These are phyloP conservation scores for Triplophysa yarkandensis DNA, from an alignment of 2,797 vertebrate genomes.

Conservation along the genomic window DNA sequence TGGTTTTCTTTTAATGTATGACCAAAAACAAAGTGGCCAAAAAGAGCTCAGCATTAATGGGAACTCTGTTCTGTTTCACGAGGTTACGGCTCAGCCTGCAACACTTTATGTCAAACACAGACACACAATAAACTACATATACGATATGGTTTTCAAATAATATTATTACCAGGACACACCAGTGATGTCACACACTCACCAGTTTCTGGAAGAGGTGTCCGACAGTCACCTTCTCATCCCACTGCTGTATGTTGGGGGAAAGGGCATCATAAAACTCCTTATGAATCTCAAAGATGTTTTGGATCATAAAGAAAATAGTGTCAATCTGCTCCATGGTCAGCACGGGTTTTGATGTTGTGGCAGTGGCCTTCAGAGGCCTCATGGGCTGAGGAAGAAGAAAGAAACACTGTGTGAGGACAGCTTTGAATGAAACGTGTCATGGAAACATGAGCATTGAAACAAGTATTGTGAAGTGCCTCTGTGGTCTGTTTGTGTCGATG, in stretches of 20 bases:
- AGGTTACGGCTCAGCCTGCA: neutral
- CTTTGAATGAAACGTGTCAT: neutral
- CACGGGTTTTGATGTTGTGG: constrained; percentile 94
- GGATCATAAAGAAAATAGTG: constrained; percentile 98
- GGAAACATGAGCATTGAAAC: neutral
- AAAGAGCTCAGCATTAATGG: too few species aligned
- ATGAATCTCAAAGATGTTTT: constrained; percentile 96
- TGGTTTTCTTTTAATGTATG: too few species aligned
- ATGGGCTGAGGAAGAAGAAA: constrained; percentile 81
- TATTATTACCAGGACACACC: neutral
- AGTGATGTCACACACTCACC: constrained; percentile 72
- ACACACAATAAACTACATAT: neutral
- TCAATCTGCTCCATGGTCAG: constrained; percentile 94
- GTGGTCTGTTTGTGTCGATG: neutral
- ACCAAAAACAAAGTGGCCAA: too few species aligned
- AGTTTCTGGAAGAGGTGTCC: constrained; percentile 97
- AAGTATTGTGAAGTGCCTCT: neutral
- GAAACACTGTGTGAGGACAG: neutral
- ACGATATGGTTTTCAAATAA: neutral
- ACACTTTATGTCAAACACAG: neutral
- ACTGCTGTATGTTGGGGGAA: constrained; percentile 91
- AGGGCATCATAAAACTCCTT: constrained; percentile 95
- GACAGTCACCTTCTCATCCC: constrained; percentile 94
- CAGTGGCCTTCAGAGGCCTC: constrained; percentile 93
- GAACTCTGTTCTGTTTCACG: neutral